Percentiles rank a stretch among this genome's conserved stretches.
Evolutionary conservation across 2,797 vertebrate genomes (phyloP).

Genomic region (Enteromius viviparus): DNA sequence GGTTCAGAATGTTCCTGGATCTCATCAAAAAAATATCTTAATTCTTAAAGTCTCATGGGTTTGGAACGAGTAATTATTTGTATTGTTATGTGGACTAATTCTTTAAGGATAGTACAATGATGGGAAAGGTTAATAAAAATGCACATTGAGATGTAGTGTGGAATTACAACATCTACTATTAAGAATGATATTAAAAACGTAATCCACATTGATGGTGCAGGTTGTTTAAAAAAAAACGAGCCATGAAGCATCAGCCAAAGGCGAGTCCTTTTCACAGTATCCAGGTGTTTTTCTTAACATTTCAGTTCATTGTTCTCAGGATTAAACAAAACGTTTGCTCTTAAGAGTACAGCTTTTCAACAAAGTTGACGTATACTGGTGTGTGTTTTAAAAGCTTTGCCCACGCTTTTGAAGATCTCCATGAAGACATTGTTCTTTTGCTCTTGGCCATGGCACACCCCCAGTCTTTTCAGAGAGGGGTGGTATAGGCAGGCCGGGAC

Average conservation of each 20-base stretch:
- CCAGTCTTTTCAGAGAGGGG: slow-evolving; percentile 17
- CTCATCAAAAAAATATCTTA: background rate
- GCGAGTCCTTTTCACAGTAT: background rate
- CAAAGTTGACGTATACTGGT: background rate
- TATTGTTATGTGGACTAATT: background rate
- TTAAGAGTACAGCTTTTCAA: background rate
- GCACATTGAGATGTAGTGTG: background rate
- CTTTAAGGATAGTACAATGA: background rate
- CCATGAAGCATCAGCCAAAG: background rate
- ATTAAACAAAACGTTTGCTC: background rate
- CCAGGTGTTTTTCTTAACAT: background rate
- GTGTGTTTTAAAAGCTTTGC: slow-evolving; percentile 1
- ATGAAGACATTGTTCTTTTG: slow-evolving; percentile 11
- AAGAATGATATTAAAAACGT: background rate
- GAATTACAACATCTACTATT: background rate
- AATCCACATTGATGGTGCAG: background rate
- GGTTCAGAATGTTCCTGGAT: too few species aligned
- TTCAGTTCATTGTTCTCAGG: slow-evolving; percentile 18
- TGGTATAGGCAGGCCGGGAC: slow-evolving; percentile 41
- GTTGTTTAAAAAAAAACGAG: slow-evolving; percentile 1
- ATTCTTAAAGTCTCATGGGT: background rate
- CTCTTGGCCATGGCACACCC: slow-evolving; percentile 7
- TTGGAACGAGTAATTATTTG: background rate
- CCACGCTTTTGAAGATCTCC: slow-evolving; percentile 13
- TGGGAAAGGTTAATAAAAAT: background rate